Conservation (phyloP, 2,888 invertebrate species). For the Macaria notata region DNA sequence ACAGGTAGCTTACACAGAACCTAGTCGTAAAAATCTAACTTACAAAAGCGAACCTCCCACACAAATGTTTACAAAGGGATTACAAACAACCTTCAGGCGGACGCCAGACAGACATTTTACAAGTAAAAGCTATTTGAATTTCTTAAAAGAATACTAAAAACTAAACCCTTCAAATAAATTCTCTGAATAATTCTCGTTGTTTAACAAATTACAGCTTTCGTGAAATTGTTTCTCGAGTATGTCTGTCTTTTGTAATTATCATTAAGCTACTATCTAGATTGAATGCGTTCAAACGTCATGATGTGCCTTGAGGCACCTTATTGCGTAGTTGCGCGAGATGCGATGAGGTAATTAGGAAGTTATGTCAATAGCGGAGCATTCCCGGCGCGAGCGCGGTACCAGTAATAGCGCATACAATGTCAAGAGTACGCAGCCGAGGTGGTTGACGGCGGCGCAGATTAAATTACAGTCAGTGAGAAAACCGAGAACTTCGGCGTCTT, state of each 20-base stretch:
- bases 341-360: slow-evolving; percentile 54
- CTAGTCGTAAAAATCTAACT: slow-evolving; percentile 5
- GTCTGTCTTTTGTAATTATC: too few relatives aligned
- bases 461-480: neutral
- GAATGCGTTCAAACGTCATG: too few relatives aligned
- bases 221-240: neutral
- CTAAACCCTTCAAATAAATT: slow-evolving; percentile 1
- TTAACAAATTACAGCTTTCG: neutral
- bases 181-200: slow-evolving; percentile 1
- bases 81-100: slow-evolving; percentile 13
- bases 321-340: slow-evolving; percentile 21
- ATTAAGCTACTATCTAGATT: too few relatives aligned
- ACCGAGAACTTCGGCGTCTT: slow-evolving; percentile 8
- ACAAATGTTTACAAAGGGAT: slow-evolving; percentile 20
- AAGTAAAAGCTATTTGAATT: slow-evolving; percentile 9
- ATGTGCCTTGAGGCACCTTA: neutral
- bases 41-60: slow-evolving; percentile 16
- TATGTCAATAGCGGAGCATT: slow-evolving; percentile 49
- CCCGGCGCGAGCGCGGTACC: slow-evolving; percentile 34
- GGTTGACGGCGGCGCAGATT: slow-evolving; percentile 28
- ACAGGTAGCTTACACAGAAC: neutral
- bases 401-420: slow-evolving; percentile 64
- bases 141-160: slow-evolving; percentile 9
- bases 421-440: slow-evolving; percentile 58
- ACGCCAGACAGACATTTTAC: slow-evolving; percentile 8